A percentile compares a stretch with the other conserved stretches of the same genome.
Conservation (phyloP, 2,113 vertebrate species). For the Trematomus loennbergii region DNA sequence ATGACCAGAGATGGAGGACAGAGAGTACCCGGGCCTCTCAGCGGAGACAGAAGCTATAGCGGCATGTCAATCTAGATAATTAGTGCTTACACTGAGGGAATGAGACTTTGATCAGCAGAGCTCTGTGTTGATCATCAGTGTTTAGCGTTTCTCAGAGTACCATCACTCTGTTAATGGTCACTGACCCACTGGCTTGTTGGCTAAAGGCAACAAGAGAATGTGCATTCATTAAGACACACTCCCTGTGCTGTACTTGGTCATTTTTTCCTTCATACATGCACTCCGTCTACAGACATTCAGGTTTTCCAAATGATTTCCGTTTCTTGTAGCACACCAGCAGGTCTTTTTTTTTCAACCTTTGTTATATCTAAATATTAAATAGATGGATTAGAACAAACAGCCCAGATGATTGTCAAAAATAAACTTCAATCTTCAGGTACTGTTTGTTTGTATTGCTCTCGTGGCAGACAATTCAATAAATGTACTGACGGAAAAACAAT, state of each 20-base stretch:
- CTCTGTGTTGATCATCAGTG: constrained; percentile 66
- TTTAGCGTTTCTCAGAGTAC: constrained; percentile 49
- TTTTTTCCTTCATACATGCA: neutral
- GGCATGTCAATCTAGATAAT: constrained; percentile 68
- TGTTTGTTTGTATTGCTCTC: too few species aligned
- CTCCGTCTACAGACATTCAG: neutral
- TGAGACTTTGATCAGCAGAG: constrained; percentile 72
- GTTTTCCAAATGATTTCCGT: neutral
- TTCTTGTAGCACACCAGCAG: neutral
- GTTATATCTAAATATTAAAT: too few species aligned
- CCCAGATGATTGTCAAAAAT: neutral
- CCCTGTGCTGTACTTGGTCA: neutral
- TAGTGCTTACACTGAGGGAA: constrained; percentile 68
- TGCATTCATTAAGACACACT: neutral
- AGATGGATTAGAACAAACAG: neutral
- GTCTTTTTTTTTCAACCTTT: too few species aligned
- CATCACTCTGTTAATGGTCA: constrained; percentile 70
- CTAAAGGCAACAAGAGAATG: constrained; percentile 23
- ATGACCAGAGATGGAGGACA: constrained; percentile 31
- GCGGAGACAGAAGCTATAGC: constrained; percentile 32
- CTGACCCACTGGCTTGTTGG: constrained; percentile 54
- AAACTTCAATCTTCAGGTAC: too few species aligned
- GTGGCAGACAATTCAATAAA: too few species aligned
- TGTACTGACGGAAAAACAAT: neutral
- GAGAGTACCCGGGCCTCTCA: constrained; percentile 23